Evolutionary conservation across 2,797 vertebrate species (phyloP).

Genomic region (Halcyon chelicuti): DNA sequence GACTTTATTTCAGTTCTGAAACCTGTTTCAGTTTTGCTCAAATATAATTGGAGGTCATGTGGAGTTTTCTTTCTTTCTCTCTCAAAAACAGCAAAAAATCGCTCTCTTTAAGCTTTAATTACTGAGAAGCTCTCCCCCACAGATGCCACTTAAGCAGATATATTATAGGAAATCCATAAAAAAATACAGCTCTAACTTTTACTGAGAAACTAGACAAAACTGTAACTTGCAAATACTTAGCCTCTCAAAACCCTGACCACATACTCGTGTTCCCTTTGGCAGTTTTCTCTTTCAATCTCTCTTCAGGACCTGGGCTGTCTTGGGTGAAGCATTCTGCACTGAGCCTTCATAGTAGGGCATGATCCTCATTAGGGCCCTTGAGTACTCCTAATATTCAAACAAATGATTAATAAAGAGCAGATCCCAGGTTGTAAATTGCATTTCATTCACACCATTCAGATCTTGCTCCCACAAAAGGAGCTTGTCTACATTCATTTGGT

Average conservation of each 20-base stretch:
- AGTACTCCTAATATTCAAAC: constrained; percentile 22
- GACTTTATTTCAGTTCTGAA: constrained; percentile 40
- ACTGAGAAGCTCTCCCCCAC: neutral
- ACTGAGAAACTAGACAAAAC: neutral
- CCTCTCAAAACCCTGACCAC: neutral
- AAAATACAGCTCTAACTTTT: neutral
- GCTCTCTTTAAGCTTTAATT: neutral
- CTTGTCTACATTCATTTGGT: constrained; percentile 57
- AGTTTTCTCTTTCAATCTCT: neutral
- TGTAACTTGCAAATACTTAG: constrained; percentile 20
- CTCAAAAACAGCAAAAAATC: neutral
- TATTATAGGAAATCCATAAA: neutral
- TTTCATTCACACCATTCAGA: constrained; percentile 55
- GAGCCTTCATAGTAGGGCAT: neutral
- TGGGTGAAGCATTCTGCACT: neutral
- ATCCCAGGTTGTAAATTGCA: constrained; percentile 31
- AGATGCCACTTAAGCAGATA: neutral
- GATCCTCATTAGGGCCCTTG: neutral
- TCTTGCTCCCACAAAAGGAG: constrained; percentile 3
- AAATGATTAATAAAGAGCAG: constrained; percentile 68
- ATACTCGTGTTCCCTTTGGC: neutral
- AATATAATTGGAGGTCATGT: constrained; percentile 35
- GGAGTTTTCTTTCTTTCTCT: constrained; percentile 10
- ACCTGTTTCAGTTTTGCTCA: constrained; percentile 65
- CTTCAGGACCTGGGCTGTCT: neutral